Percentiles rank a stretch among this genome's conserved stretches.
These are phyloP conservation scores for Andrena flavipes DNA, from an alignment of 2,888 invertebrate species.

Conservation along the genomic window DNA sequence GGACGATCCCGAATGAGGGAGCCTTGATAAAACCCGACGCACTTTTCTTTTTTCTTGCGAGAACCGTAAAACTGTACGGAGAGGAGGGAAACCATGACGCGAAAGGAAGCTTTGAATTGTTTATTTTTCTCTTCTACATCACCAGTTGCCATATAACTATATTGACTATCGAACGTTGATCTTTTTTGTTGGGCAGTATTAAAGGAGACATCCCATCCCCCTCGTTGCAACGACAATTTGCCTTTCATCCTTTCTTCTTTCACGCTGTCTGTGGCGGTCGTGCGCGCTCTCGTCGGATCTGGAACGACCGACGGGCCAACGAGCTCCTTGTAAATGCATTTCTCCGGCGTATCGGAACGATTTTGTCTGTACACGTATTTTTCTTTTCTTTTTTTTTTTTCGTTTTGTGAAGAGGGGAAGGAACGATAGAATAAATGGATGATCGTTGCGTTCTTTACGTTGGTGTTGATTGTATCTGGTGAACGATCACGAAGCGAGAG, in stretches of 20 bases:
- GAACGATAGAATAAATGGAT: slow-evolving; percentile 27
- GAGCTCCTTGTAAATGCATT: slow-evolving; percentile 24
- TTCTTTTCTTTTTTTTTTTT: slow-evolving; percentile 39
- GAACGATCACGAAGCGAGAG: background rate
- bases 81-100: slow-evolving; percentile 58
- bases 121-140: slow-evolving; percentile 66
- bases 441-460: slow-evolving; percentile 20
- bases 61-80: slow-evolving; percentile 31
- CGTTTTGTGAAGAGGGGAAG: slow-evolving; percentile 20
- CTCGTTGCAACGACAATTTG: slow-evolving; percentile 46
- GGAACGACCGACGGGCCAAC: slow-evolving; percentile 5
- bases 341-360: slow-evolving; percentile 5
- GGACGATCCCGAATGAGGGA: slow-evolving; percentile 74
- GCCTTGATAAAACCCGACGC: background rate
- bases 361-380: slow-evolving; percentile 1
- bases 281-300: slow-evolving; percentile 13
- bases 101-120: slow-evolving; percentile 57
- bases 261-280: background rate
- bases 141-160: slow-evolving; percentile 75
- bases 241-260: slow-evolving; percentile 1
- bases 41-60: slow-evolving; percentile 23
- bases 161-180: slow-evolving; percentile 24
- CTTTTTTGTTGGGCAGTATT: slow-evolving; percentile 57
- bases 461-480: slow-evolving; percentile 17
- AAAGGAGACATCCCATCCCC: slow-evolving; percentile 14